Evolutionary conservation across 2,113 vertebrate species (phyloP).

Genomic region (Crotalus viridis): DNA sequence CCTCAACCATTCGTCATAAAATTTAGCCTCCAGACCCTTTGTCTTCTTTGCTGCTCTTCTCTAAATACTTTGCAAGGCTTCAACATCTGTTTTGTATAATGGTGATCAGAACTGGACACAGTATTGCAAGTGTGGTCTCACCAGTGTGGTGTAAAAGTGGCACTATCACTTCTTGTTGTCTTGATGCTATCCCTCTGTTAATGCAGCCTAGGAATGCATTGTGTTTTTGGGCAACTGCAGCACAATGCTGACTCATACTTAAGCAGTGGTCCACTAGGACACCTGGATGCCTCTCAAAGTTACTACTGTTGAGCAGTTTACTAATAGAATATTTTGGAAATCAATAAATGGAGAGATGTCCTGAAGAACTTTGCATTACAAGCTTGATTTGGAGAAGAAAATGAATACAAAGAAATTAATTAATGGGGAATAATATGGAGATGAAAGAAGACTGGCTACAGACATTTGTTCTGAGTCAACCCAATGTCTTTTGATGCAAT

Average conservation of each 20-base stretch:
- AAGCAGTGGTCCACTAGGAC: background rate
- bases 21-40: background rate
- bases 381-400: background rate
- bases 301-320: background rate
- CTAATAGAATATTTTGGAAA: background rate
- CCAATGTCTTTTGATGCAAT: background rate
- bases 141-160: background rate
- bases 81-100: background rate
- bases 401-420: background rate
- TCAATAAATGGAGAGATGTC: background rate
- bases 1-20: background rate
- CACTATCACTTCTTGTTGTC: background rate
- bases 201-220: background rate
- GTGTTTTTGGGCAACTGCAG: background rate
- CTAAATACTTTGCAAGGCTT: background rate
- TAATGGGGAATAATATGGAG: background rate
- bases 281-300: background rate
- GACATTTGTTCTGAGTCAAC: background rate
- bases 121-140: background rate
- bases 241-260: background rate
- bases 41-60: too few species aligned
- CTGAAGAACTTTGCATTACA: background rate
- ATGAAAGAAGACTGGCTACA: background rate
- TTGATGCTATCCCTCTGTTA: background rate
- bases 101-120: background rate